Evolutionary conservation across 2,113 vertebrate species (phyloP).

Genomic region (Martes martes): DNA sequence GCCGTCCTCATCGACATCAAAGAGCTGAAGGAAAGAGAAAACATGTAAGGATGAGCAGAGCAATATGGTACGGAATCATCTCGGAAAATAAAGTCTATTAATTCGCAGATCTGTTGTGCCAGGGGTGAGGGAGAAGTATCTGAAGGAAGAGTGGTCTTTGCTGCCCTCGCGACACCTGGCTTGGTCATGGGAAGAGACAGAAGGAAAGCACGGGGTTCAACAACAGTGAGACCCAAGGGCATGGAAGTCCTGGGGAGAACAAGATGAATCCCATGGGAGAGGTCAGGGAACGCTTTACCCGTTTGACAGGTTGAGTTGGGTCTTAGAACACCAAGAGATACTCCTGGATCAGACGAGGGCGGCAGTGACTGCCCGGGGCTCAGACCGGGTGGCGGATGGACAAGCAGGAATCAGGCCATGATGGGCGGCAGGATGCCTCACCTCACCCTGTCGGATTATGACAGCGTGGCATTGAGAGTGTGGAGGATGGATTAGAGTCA

Average conservation of each 20-base stretch:
- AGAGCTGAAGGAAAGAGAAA: constrained; percentile 84
- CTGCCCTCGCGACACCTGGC: not conserved
- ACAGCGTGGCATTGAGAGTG: not conserved
- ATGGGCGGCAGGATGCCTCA: not conserved
- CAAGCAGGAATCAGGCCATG: not conserved
- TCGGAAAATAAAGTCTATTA: not conserved
- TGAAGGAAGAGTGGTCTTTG: not conserved
- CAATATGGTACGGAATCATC: not conserved
- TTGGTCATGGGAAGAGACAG: not conserved
- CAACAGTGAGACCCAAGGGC: not conserved
- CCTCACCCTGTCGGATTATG: not conserved
- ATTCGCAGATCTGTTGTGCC: not conserved
- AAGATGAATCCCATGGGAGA: not conserved
- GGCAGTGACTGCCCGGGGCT: not conserved
- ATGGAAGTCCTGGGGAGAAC: not conserved
- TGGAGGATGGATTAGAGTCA: not conserved
- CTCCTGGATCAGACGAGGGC: not conserved
- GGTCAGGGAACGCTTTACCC: not conserved
- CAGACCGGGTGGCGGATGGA: not conserved
- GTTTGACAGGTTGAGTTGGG: not conserved
- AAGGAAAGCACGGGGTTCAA: not conserved
- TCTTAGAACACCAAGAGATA: not conserved
- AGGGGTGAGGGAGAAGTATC: not conserved
- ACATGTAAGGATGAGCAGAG: not conserved
- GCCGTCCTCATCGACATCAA: constrained; percentile 93